A percentile compares a stretch with the other conserved stretches of the same genome.
Evolutionary conservation across 2,797 vertebrate species (phyloP).

Genomic region (Neostethus bicornis): DNA sequence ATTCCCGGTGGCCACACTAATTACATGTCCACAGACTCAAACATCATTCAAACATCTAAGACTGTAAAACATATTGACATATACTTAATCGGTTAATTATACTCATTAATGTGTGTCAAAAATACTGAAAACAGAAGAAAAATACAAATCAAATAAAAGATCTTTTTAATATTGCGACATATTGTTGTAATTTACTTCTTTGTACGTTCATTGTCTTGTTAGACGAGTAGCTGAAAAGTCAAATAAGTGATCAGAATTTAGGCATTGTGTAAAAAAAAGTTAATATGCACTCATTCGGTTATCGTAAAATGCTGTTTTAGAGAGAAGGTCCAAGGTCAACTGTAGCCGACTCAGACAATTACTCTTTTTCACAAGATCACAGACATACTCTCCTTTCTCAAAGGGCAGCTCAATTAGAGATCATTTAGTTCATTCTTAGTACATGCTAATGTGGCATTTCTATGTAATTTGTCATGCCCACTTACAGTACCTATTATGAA

Average conservation of each 20-base stretch:
- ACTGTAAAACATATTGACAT: no score
- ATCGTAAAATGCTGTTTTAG: slow-evolving; percentile 27
- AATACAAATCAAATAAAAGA: no score
- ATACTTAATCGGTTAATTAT: no score
- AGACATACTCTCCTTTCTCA: slow-evolving; percentile 49
- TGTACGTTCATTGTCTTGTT: no score
- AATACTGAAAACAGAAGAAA: no score
- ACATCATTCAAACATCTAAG: background rate
- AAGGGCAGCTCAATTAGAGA: slow-evolving; percentile 75
- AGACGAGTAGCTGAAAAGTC: background rate
- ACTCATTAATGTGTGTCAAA: no score
- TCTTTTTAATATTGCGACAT: no score
- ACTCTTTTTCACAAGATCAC: slow-evolving; percentile 47
- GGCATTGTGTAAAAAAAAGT: background rate
- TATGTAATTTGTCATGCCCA: slow-evolving; percentile 62
- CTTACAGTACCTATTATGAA: slow-evolving; percentile 54
- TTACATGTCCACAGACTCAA: background rate
- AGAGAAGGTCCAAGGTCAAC: slow-evolving; percentile 37
- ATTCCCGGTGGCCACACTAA: background rate
- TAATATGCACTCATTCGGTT: slow-evolving; percentile 18
- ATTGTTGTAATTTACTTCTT: no score
- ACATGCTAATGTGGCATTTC: slow-evolving; percentile 79
- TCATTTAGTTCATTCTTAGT: slow-evolving; percentile 69
- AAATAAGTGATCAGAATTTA: background rate
- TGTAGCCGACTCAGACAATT: slow-evolving; percentile 53